Base-by-base conservation (phyloP, 2,113 vertebrate genomes). In the Xyrauchen texanus region DNA sequence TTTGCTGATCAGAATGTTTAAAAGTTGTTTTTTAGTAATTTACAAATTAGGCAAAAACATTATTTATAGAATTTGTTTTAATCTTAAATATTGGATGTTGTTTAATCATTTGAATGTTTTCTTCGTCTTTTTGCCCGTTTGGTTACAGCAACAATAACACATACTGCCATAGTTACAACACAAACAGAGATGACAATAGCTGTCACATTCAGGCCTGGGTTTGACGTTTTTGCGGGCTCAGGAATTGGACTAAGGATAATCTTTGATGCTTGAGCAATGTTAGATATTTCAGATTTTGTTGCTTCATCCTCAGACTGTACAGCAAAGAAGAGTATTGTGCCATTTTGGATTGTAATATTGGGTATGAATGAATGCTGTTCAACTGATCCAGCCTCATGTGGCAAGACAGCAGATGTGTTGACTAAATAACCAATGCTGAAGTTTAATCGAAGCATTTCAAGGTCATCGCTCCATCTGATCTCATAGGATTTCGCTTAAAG, bases 401-500 rank as follows among this genome's bases (percentile, higher is more conserved):
- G 89, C 42, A 16, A 75, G 45, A 91, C 21, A 7, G 60, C 58
- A 4, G 84, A 84, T 13, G 79, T 69, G 78, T 91, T 87, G 69
- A 93, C 72, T 60, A 74, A 73, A 68, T 81, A 72, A 8, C 79
- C 68, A 7, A 52, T 84, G 72, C 61, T 77, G 77, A 93, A 94
- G 44, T 87, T 81, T 11, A 84, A 67, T 74, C 65, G 86, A 81
- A 92, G 75, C 21, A 78, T 64, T 7, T 75, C n/a, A 6, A 67
- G n/a, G 51, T 78, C 65, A 61, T 78, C 49, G 65, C 69, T 80
- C 73, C 74, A 82, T 62, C 64, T 64, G 9, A 84, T 88, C 84
- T 93, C 87, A 77, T 91, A 93, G 67, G 77, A 86, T 73, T 78
- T 34, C 44, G 88, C 89, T 94, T 85, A 42, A 16, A 69, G 16